Evolutionary conservation across 2,888 invertebrate species (phyloP).

Genomic region (Elysia crispata): DNA sequence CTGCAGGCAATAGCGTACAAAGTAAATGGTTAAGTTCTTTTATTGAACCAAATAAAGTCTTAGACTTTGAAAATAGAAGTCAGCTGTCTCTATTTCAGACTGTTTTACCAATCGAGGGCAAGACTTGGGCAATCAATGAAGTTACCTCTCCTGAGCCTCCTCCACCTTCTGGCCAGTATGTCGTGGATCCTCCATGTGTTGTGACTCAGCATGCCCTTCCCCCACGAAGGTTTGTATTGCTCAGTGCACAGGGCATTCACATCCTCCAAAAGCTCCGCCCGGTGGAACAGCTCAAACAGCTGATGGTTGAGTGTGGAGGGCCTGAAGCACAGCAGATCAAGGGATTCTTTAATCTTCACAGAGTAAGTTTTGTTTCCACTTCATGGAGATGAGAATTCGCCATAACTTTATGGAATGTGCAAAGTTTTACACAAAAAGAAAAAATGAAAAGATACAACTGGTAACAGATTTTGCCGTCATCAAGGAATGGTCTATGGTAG

Average conservation of each 20-base stretch:
- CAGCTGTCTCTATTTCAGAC: constrained; percentile 80
- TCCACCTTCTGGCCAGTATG: constrained; percentile 25
- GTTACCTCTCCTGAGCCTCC: constrained; percentile 72
- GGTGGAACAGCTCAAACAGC: constrained; percentile 89
- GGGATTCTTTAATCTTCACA: constrained; percentile 89
- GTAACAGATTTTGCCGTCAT: too few relatives aligned
- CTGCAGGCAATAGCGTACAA: too few relatives aligned
- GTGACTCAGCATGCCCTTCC: constrained; percentile 86
- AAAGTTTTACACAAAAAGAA: too few relatives aligned
- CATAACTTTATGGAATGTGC: background rate
- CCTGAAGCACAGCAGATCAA: constrained; percentile 91
- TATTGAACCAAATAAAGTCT: too few relatives aligned
- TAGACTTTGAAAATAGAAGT: too few relatives aligned
- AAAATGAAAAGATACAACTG: background rate
- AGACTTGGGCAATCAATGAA: constrained; percentile 90
- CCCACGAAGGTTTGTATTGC: constrained; percentile 87
- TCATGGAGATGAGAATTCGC: too few relatives aligned
- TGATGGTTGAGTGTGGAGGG: constrained; percentile 89
- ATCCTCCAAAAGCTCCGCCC: constrained; percentile 90
- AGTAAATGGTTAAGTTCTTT: too few relatives aligned
- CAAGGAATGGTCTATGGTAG: too few relatives aligned
- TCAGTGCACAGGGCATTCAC: constrained; percentile 90
- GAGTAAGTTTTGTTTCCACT: constrained; percentile 70
- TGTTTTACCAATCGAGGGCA: constrained; percentile 88
- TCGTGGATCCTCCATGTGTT: constrained; percentile 82